These are phyloP conservation scores for Chromobotia macracanthus DNA, from an alignment of 2,797 vertebrate genomes.

Conservation along the genomic window DNA sequence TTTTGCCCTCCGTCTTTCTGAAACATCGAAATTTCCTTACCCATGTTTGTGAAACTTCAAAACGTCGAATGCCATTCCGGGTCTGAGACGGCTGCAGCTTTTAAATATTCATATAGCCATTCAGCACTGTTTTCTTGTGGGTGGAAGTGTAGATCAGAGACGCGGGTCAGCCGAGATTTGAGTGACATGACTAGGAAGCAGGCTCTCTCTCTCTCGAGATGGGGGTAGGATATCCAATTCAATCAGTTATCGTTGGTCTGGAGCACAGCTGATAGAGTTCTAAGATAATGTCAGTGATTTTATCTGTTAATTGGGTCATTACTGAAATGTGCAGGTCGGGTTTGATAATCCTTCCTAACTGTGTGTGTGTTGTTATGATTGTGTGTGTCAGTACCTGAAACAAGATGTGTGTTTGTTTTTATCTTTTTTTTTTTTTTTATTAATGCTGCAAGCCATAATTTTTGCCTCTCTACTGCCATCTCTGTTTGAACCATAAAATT, in stretches of 20 bases:
- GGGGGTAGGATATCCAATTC: slow-evolving; percentile 34
- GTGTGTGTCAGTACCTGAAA: neutral
- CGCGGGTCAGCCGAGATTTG: slow-evolving; percentile 33
- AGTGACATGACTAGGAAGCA: slow-evolving; percentile 31
- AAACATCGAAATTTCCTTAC: slow-evolving; percentile 12
- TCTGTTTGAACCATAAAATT: no score
- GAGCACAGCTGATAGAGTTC: neutral
- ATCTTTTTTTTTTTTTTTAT: no score
- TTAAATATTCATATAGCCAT: slow-evolving; percentile 60
- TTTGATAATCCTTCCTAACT: slow-evolving; percentile 38
- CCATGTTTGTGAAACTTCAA: slow-evolving; percentile 9
- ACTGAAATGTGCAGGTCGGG: slow-evolving; percentile 32
- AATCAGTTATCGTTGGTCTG: slow-evolving; percentile 28
- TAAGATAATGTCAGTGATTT: slow-evolving; percentile 28
- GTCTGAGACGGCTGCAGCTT: slow-evolving; percentile 39
- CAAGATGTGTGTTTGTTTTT: neutral
- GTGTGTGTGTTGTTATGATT: neutral
- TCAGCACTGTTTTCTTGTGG: slow-evolving; percentile 46
- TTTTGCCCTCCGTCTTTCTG: slow-evolving; percentile 32
- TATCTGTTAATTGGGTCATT: slow-evolving; percentile 44
- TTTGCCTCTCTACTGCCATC: no score
- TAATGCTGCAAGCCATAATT: no score
- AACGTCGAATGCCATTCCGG: slow-evolving; percentile 25
- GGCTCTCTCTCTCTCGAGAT: no score
- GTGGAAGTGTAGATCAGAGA: slow-evolving; percentile 36